Conservation (phyloP, 2,113 vertebrate species). For the Xiphorhynchus elegans region DNA sequence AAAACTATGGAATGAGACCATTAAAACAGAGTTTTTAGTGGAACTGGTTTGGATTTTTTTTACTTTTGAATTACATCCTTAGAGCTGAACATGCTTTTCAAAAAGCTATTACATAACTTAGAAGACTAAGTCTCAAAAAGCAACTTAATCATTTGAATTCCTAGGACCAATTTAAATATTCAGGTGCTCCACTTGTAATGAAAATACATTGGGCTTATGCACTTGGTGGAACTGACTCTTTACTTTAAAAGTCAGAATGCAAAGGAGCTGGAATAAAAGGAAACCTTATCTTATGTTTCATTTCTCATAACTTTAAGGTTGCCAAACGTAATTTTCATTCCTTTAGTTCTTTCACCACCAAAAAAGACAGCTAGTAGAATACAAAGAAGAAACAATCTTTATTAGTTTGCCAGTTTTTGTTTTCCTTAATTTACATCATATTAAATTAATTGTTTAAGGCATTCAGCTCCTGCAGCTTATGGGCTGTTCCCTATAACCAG, state of each 20-base stretch:
- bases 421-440: not conserved
- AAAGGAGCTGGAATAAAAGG: not conserved
- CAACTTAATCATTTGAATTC: not conserved
- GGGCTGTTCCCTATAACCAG: not conserved
- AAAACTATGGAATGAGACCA: not conserved
- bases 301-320: not conserved
- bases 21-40: not conserved
- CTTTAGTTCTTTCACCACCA: not conserved
- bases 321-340: not conserved
- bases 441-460: not conserved
- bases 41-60: not conserved
- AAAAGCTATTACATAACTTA: not conserved
- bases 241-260: not conserved
- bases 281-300: not conserved
- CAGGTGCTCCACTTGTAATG: not conserved
- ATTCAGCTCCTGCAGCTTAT: not conserved
- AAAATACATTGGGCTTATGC: not conserved
- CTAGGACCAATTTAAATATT: not conserved
- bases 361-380: not conserved
- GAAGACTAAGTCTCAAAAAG: not conserved
- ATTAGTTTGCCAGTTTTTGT: not conserved
- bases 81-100: not conserved
- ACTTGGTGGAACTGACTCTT: not conserved
- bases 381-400: not conserved
- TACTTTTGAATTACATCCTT: not conserved